Evolutionary conservation across 1,140 invertebrate species (phyloP).

Genomic region (Pogonomyrmex californicus): DNA sequence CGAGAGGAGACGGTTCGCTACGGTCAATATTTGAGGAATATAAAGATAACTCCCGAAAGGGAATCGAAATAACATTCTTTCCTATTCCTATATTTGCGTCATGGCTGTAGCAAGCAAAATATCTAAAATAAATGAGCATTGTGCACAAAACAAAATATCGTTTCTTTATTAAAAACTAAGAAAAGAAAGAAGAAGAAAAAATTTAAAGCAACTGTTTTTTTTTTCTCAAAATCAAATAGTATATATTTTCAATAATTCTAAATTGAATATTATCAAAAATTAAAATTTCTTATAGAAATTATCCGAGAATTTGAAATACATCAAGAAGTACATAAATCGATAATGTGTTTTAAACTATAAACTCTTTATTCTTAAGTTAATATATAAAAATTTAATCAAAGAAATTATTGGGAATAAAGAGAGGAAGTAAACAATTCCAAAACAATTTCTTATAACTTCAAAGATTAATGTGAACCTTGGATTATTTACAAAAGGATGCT

Average conservation of each 20-base stretch:
- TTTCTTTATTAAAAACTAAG: not conserved
- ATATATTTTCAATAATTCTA: not conserved
- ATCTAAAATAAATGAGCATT: constrained; percentile 8
- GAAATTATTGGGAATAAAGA: not conserved
- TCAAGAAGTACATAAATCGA: too few relatives aligned
- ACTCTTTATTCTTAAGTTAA: too few relatives aligned
- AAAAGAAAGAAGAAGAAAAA: not conserved
- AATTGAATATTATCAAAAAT: not conserved
- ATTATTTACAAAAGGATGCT: constrained; percentile 10
- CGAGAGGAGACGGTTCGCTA: not conserved
- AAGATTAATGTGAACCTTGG: not conserved
- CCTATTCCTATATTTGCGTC: not conserved
- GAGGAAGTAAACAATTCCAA: not conserved
- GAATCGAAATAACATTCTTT: not conserved
- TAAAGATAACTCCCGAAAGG: not conserved
- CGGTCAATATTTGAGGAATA: constrained; percentile 11
- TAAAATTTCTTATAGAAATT: not conserved
- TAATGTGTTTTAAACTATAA: too few relatives aligned
- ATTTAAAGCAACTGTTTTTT: not conserved
- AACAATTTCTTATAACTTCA: not conserved
- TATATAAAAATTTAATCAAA: not conserved
- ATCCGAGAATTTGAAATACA: not conserved
- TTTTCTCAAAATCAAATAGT: not conserved
- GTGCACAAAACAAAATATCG: not conserved
- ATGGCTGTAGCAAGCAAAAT: not conserved